Evolutionary conservation across 2,797 vertebrate species (phyloP).

Genomic region (Xerus rutilus): DNA sequence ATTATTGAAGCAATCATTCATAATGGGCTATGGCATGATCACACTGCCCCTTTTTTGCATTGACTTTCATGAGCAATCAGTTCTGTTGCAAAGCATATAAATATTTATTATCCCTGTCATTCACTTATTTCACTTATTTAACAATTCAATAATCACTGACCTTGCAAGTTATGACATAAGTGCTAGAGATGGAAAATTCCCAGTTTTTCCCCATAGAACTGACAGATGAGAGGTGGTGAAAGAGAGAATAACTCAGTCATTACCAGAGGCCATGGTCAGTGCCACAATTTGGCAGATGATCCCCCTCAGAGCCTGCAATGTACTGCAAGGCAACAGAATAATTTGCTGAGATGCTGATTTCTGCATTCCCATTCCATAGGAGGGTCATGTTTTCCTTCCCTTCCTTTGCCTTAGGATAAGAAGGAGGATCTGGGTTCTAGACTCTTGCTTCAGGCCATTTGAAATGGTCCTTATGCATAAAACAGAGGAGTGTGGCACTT

Average conservation of each 20-base stretch:
- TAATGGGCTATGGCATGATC: neutral
- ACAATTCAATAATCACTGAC: neutral
- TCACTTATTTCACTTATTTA: neutral
- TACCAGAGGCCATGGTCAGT: neutral
- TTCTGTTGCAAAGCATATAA: neutral
- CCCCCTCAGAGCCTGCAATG: neutral
- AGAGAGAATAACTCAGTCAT: neutral
- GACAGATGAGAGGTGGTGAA: neutral
- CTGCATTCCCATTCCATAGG: neutral
- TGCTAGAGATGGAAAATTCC: neutral
- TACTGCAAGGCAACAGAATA: neutral
- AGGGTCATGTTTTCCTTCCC: neutral
- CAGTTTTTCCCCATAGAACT: neutral
- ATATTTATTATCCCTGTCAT: neutral
- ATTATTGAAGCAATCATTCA: neutral
- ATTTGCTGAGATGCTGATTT: neutral
- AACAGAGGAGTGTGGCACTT: neutral
- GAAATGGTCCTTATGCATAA: neutral
- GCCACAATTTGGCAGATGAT: neutral
- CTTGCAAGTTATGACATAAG: neutral
- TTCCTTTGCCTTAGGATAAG: neutral
- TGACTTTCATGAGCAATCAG: neutral
- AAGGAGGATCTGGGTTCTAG: neutral
- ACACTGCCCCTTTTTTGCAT: neutral
- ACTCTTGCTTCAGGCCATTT: neutral